Percentiles rank a stretch among this genome's conserved stretches.
Evolutionary conservation across 2,113 vertebrate genomes (phyloP).

Genomic region (Marmota flaviventris): DNA sequence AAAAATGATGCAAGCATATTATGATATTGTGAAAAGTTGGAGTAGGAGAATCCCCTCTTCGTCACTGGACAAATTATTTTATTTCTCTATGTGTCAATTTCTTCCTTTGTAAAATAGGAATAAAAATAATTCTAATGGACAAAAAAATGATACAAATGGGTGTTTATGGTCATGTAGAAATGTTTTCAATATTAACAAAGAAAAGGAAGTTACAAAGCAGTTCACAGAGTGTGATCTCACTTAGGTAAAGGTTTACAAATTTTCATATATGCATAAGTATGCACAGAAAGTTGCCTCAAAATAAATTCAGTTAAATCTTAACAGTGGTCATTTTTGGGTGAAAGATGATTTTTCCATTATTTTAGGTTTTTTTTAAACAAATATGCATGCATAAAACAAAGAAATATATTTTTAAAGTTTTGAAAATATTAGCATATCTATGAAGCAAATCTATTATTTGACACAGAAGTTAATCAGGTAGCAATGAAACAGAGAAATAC

Average conservation of each 20-base stretch:
- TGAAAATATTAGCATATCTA: conserved; percentile 20
- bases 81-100: too few species aligned
- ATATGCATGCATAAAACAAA: background rate
- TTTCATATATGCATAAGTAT: background rate
- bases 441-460: conserved; percentile 7
- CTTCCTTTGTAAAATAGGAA: too few species aligned
- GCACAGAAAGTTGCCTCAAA: conserved; percentile 4
- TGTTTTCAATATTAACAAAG: conserved; percentile 47
- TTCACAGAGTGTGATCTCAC: background rate
- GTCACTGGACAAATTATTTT: too few species aligned
- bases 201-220: conserved; percentile 38
- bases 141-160: background rate
- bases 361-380: background rate
- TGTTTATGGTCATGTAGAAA: conserved; percentile 49
- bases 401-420: background rate
- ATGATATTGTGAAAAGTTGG: too few species aligned
- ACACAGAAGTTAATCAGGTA: conserved; percentile 41
- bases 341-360: background rate
- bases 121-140: too few species aligned
- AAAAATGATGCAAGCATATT: background rate
- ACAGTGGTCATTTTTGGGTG: background rate
- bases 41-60: too few species aligned
- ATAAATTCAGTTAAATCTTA: conserved; percentile 22
- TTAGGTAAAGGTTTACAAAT: background rate
- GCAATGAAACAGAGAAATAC: background rate